Base-by-base conservation (phyloP, 2,888 invertebrate species). In the Barypeithes pellucidus region DNA sequence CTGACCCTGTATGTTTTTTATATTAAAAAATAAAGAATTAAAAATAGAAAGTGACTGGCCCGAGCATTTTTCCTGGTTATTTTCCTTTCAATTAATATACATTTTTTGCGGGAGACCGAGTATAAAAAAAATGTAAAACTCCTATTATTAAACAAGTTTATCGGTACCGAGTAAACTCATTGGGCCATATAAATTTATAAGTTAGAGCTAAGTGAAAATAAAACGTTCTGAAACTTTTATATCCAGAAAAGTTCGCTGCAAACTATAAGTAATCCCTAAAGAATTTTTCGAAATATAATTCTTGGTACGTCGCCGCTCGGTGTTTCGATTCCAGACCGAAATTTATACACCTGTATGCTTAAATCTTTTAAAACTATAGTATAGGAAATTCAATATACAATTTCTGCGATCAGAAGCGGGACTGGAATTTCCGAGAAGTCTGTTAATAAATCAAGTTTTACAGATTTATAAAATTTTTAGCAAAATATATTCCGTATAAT, bases 321-420 rank as follows among this genome's bases (percentile, higher is more conserved):
- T n/a, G n/a, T 18, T 63, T 7, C n/a, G 22, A 39, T 52, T 65
- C 39, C 16, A 20, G 36, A n/a, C 12, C 14, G 11, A 52, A 65
- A 65, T 65, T 65, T 65, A 65, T 65, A 52, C 39, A 39, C 50
- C 65, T 50, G 52, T 65, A 65, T 65, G 36, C 36, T 50, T 65
- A 65, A 65, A 52, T 65, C 65, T 52, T 52, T 65, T 50, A 52
- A 36, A 65, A 65, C 65, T 50, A 36, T 29, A 29, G 52, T 65
- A 36, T 20, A 52, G 8, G 47, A 52, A 65, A 39, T 65, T 14
- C 33, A 39, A 52, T 52, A 65, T 52, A 52, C 24, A 45, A 50
- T 65, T 65, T 62, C 24, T 36, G 12, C 14, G 36, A 14, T 22
- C 16, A 43, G 20, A 39, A 67, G 18, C 9, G 18, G 14, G 41